phyloP scores from a whole-genome alignment of 2,888 invertebrate genomes.

The Idaea biselata region DNA sequence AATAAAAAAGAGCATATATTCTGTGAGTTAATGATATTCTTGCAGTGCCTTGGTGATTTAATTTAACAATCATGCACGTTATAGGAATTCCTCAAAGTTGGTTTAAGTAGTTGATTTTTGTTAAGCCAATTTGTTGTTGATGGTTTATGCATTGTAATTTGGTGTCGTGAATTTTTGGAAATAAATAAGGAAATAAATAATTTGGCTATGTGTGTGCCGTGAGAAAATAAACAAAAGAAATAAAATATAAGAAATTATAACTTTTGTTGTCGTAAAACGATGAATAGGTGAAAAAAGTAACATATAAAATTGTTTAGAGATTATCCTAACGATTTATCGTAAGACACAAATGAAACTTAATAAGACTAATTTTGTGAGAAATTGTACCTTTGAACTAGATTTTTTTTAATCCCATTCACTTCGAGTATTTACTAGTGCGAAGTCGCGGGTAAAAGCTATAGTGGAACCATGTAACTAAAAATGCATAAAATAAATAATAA shows the following conservation, averaged over 20 bases:
- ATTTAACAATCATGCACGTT: slow-evolving; percentile 42
- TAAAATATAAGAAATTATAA: not conserved
- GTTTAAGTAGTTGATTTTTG: slow-evolving; percentile 30
- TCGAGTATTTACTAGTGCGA: not conserved
- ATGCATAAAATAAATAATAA: too few species aligned
- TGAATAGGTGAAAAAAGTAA: not conserved
- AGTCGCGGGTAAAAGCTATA: not conserved
- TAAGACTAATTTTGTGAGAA: too few species aligned
- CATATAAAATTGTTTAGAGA: not conserved
- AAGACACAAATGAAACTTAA: not conserved
- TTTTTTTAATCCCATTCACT: not conserved
- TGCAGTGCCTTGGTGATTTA: slow-evolving; percentile 1
- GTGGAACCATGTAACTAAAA: not conserved
- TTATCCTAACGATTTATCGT: too few species aligned
- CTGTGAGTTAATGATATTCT: slow-evolving; percentile 3
- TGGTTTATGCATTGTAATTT: not conserved
- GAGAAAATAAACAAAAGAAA: slow-evolving; percentile 26
- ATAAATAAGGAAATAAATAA: slow-evolving; percentile 35
- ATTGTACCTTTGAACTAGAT: not conserved
- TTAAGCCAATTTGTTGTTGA: slow-evolving; percentile 6
- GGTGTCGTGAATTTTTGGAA: slow-evolving; percentile 7
- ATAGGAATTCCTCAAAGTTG: slow-evolving; percentile 70
- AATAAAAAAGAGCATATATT: not conserved
- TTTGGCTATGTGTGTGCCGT: slow-evolving; percentile 39
- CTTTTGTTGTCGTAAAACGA: not conserved